Evolutionary conservation across 2,797 vertebrate genomes (phyloP), one percentile per base, ranked within the genome.

Genomic region (Pseudopleuronectes americanus): DNA sequence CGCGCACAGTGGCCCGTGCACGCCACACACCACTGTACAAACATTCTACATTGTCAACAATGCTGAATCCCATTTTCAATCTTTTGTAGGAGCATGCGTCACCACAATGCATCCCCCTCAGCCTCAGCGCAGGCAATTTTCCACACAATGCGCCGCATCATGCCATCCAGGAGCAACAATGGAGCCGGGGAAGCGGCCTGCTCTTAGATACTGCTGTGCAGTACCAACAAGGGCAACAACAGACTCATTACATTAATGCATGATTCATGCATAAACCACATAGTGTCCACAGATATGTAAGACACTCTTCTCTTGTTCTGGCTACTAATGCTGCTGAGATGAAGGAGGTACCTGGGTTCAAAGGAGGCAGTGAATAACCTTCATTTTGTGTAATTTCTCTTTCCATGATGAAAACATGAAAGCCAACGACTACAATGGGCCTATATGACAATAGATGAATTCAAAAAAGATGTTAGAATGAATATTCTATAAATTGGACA

Each of bases 131-230:
- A 77, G 81, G 80, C 84, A 84, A 86, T 89, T 89, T 87, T 70
- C 68, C 71, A 73, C 81, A 88, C 84, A 87, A 85, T 81, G 64
- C 77, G 52, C 78, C 74, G 68, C 79, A 83, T 85, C 83, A 82
- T 58, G 71, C 76, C 72, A 76, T 74, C 67, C 22, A 80, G 38
- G 66, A 84, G 43, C 78, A 74, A 84, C 84, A 84, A 77, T 68
- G 60, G 68, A 26, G 62, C 13, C 6, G 80, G 52, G 43, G 28
- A 70, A 77, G 55, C 65, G 52, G 62, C 56, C 57, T 69, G 76
- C 79, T 74, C 57, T 71, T 13, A 67, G 52, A 70, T 38, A 57
- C 57, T 8, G 58, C 68, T 65, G 64, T 22, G 61, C 51, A 13
- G 28, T 4, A 33, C 55, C 47, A 58, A 59, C 71, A 71, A 77